Base-by-base conservation (phyloP, 2,113 vertebrate genomes). In the Oryzias woworae region DNA sequence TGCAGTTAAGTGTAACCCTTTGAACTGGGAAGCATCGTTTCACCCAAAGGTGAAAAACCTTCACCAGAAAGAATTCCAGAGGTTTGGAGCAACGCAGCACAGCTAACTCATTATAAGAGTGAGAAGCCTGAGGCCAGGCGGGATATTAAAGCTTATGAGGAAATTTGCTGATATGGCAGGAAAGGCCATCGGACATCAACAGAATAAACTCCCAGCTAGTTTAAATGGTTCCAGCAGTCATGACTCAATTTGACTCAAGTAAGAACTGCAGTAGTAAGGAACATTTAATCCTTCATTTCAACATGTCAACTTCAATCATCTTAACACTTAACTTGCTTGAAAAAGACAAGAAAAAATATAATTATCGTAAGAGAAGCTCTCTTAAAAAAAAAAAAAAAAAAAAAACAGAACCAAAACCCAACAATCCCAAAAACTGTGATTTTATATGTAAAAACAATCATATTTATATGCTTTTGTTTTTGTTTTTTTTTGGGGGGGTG, bases 61-160 rank as follows among this genome's bases (percentile, higher is more conserved):
- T 53, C 43, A 3, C 53, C 61, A 18, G 58, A 74, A 58, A 77
- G 49, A 74, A 49, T 52, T 71, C 36, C 26, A 55, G 53, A 61
- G 18, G 43, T 74, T 74, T 24, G 15, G 23, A 48, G 12, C 7
- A 2, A 48, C 20, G 17, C 22, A 79, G 73, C 75, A 36, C 56
- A 47, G 73, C 55, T 20, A 52, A 62, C 74, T 83, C 53, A 60
- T 78, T 73, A 84, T 63, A n/a, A 70, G 54, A 68, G 41, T n/a
- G 24, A 60, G 24, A 53, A 67, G 72, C 83, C 53, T 1, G 0
- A 58, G 66, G 72, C 48, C 72, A 54, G 28, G 58, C 46, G 44
- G 58, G 66, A 84, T 86, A 84, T 79, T 86, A 78, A 84, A 82
- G 62, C 60, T 69, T 47, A 47, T 36, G 36, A 62, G 70, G 57